Base-by-base conservation (phyloP, 1,140 invertebrate species). In the Macrotrachela quadricornifera region DNA sequence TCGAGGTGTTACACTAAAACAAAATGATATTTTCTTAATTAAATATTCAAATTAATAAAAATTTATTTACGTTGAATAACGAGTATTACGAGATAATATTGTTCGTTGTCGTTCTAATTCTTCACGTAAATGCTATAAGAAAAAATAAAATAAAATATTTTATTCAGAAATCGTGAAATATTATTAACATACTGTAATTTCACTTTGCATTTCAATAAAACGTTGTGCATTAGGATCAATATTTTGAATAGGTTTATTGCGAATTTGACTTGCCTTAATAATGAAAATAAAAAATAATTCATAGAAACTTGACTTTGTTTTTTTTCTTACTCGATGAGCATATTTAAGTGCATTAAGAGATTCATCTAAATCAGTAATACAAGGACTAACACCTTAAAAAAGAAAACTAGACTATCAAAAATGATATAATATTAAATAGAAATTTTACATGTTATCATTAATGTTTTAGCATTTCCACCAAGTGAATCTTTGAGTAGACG, bases 391-490 rank as follows among this genome's bases (percentile, higher is more conserved):
- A 59, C 79, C 81, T 77, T 74, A 61, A 80, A 78, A 51, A 74
- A 68, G 50, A 79, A 76, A 10, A 77, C 73, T 45, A 83, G 63
- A 38, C 73, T 67, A 57, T 79, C 78, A 21, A n/a, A n/a, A n/a
- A n/a, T n/a, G 21, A 30, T 30, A 30, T 30, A 52, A 13, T 39
- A 42, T 42, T 36, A 9, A 8, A 46, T 52, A 0, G 85, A 85
- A 65, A 83, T 86, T 0, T 90, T 79, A 68, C 86, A 91, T 3
- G 85, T 86, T 47, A 91, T 81, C 85, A 92, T 91, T 36, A 90
- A 61, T 0, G 86, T 94, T 41, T 86, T 74, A 0, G 84, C 86
- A 66, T 91, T 91, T 10, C 87, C 86, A 41, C 86, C 86, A 0
- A 91, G 70, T 10, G 82, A 85, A 71, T 85, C 83, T 62, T 65